Evolutionary conservation across 1,140 invertebrate species (phyloP), one percentile per base, ranked within the genome.

Genomic region (Drosophila kurseongensis): DNA sequence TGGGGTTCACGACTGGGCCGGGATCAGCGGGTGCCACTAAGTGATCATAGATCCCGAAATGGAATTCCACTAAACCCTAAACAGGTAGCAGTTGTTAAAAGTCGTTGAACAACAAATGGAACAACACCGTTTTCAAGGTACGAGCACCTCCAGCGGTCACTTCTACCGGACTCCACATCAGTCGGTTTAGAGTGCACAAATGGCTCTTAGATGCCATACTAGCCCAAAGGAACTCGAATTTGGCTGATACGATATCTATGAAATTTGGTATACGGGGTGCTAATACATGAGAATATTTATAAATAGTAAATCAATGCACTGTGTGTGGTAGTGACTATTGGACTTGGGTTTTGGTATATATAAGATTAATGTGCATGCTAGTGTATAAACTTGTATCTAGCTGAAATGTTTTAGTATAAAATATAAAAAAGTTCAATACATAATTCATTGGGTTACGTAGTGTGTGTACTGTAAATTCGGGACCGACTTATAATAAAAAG

Each of bases 31-130:
- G 52, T 75, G 78, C 60, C 81, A 84, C 81, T 85, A 85, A 86
- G 78, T 72, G 68, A 58, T 23, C 23, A 23, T 23, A 23, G 23
- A 23, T 72, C 65, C 44, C 52, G 32, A 44, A 60, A 73, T 56
- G 66, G 51, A 44, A 51, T 73, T 60, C 69, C 63, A 59, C 50
- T 16, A 54, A 57, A 36, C 65, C 48, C 52, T 59, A 66, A 86
- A 85, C 82, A 85, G 82, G 82, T 85, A 85, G 82, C 82, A 67
- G 57, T 74, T 76, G 78, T 85, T 78, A 71, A 63, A 58, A 59
- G 82, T 86, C 78, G 82, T 85, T 78, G 75, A 67, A 71, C 62
- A 85, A 85, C 68, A 80, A 85, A 63, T 65, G 40, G 47, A 77
- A 50, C 35, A 59, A 74, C 41, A 48, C 50, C 32, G 41, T 52